Conservation (phyloP, 2,888 invertebrate genomes). For the Himalopsyche anomala region DNA sequence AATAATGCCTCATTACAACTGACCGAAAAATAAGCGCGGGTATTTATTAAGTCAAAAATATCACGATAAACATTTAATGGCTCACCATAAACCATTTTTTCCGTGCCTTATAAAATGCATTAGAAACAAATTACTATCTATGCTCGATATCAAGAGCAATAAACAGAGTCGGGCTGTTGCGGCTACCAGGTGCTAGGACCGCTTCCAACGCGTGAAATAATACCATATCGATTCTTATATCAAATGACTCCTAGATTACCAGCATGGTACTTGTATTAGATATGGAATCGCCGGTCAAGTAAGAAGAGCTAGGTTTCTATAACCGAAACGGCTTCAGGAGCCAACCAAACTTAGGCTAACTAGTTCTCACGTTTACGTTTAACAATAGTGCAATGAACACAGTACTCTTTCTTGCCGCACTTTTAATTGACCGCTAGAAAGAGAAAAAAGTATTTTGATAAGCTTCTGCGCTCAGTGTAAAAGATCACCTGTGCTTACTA, state of each 20-base stretch:
- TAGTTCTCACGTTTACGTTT: background rate
- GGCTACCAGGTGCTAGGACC: slow-evolving; percentile 24
- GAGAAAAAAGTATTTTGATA: slow-evolving; percentile 73
- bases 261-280: slow-evolving; percentile 1
- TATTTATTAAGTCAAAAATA: slow-evolving; percentile 26
- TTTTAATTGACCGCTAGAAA: slow-evolving; percentile 67
- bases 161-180: background rate
- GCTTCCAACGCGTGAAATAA: slow-evolving; percentile 26
- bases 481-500: slow-evolving; percentile 79
- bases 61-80: slow-evolving; percentile 16
- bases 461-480: slow-evolving; percentile 69
- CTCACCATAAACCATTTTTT: background rate
- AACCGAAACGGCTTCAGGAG: slow-evolving; percentile 38
- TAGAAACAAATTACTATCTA: slow-evolving; percentile 34
- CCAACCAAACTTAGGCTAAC: slow-evolving; percentile 41
- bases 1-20: slow-evolving; percentile 26
- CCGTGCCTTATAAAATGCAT: slow-evolving; percentile 13
- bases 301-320: slow-evolving; percentile 8
- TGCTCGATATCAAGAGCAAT: slow-evolving; percentile 3
- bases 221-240: slow-evolving; percentile 34
- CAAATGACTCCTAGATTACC: slow-evolving; percentile 34
- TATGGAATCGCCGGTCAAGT: slow-evolving; percentile 26
- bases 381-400: background rate
- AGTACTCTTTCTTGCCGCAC: background rate
- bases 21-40: slow-evolving; percentile 25